Evolutionary conservation across 2,113 vertebrate genomes (phyloP).

Genomic region (Oncorhynchus nerka): DNA sequence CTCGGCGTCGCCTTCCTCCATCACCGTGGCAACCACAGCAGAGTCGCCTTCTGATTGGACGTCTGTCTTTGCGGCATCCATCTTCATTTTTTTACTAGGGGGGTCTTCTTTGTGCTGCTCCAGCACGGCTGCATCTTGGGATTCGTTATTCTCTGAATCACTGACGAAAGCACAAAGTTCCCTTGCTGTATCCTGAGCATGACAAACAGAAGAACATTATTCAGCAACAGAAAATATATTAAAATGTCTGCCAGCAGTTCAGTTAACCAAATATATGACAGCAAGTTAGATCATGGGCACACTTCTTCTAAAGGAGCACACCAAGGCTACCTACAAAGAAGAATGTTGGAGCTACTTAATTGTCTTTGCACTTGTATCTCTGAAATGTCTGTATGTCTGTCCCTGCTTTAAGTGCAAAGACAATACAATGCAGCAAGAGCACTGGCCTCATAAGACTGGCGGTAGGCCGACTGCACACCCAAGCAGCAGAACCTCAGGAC

Average conservation of each 20-base stretch:
- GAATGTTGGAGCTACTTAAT: too few species aligned
- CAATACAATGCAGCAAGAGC: too few species aligned
- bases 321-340: too few species aligned
- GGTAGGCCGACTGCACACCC: constrained; percentile 77
- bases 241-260: too few species aligned
- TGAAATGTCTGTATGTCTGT: too few species aligned
- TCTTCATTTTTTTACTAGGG: constrained; percentile 80
- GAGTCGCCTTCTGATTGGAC: constrained; percentile 11
- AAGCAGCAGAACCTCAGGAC: constrained; percentile 89
- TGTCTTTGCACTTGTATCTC: too few species aligned
- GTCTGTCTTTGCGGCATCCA: constrained; percentile 43
- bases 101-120: constrained; percentile 61
- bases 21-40: neutral
- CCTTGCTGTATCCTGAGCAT: constrained; percentile 75
- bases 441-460: constrained; percentile 75
- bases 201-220: constrained; percentile 15
- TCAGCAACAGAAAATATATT: neutral
- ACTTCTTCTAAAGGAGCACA: too few species aligned
- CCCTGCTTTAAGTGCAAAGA: too few species aligned
- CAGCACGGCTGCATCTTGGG: constrained; percentile 18
- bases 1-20: neutral
- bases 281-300: too few species aligned
- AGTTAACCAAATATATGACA: neutral
- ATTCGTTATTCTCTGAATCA: constrained; percentile 37
- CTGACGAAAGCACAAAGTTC: constrained; percentile 79